Base-by-base conservation (phyloP, 2,888 invertebrate genomes). In the Pyrrhia umbra region DNA sequence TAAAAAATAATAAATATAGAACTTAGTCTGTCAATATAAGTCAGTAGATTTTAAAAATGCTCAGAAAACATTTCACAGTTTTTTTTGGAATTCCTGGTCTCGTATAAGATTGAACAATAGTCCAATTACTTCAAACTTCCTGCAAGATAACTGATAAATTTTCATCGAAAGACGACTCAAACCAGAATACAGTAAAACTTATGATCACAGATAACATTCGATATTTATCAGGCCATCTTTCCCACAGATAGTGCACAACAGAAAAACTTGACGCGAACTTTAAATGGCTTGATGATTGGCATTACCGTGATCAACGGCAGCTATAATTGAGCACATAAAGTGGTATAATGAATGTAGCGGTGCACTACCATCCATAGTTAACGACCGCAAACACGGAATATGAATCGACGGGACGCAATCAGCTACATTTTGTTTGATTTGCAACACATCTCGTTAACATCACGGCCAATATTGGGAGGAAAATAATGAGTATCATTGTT, bases 321-420 rank as follows among this genome's bases (percentile, higher is more conserved):
- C 42, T 75, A 68, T 73, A 77, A 77, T 57, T 57, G 59, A 45
- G 52, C 37, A 50, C 47, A 67, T 54, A 72, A 58, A 77, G 52
- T 43, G 62, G 21, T 52, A 72, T 74, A 74, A 67, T 74, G 73
- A 77, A 67, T 62, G 59, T 52, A 45, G 59, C 49, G 15, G 27
- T 39, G 9, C 56, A 13, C 6, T 30, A n/a, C 56, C 51, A 25
- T 40, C 50, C 56, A 47, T 90, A 87, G 90, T 90, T 89, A 90
- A 85, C 83, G 78, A 85, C 90, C 89, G 84, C 90, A 90, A 90
- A 90, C 86, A 89, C 70, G 72, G 84, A 80, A 83, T 83, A 84
- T 85, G 85, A 83, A 82, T 68, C 80, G 77, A 47, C 65, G 83
- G 75, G 68, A 77, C 80, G 85, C 88, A 90, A 89, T 90, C 89